Evolutionary conservation across 2,888 invertebrate genomes (phyloP), one percentile per base, ranked within the genome.

Genomic region (Xylota sylvarum): DNA sequence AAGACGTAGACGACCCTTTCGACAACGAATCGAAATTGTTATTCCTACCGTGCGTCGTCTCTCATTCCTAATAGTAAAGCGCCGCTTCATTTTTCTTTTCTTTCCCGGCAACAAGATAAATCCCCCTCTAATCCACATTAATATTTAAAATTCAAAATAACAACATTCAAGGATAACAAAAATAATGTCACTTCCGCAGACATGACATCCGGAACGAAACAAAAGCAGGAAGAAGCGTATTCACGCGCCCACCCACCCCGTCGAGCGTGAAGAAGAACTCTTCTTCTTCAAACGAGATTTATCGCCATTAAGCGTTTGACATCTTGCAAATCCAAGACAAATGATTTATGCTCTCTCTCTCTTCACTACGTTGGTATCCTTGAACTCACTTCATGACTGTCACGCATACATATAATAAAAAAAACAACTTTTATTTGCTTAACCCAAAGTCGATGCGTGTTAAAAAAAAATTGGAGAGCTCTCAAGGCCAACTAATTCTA

Each of bases 271-370:
- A 37, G n/a, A 50, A 67, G 58, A 69, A 48, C 56, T 56, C 46
- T 64, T 58, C 50, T 65, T 76, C 64, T 7, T 40, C 70, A 50
- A 70, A 64, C 48, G 62, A 80, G 80, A 80, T 80, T 85, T 85
- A 85, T 80, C 76, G 84, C 80, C 80, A 85, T 76, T 80, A 76
- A 76, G 80, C 70, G 65, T 85, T 76, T 80, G 84, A 80, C 80
- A 85, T 80, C 64, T 65, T 65, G 70, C 70, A 85, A 85, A 85
- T 76, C 80, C 84, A 76, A 65, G 70, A 76, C 70, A 80, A 70
- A 85, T 85, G 80, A 85, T 80, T 85, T 76, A 79, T 79, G 64
- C 32, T 64, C 23, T 23, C 23, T 23, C 23, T 23, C 23, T 23
- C 23, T 56, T 55, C 73, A 58, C 27, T 56, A 37, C 23, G 23